Conservation (phyloP, 2,888 invertebrate species). For the Napeogenes inachia region DNA sequence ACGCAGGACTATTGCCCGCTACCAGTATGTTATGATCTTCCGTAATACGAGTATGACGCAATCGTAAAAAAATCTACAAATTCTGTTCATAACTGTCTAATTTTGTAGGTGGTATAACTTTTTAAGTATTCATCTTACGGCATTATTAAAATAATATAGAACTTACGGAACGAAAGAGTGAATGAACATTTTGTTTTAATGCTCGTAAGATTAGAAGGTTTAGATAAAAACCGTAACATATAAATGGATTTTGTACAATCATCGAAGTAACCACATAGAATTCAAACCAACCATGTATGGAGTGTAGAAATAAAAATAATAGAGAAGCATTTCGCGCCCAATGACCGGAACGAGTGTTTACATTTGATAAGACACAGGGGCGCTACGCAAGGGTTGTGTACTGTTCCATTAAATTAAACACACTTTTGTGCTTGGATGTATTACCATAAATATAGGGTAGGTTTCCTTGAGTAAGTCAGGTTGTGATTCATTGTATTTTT, state of each 20-base stretch:
- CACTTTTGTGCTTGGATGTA: conserved; percentile 5
- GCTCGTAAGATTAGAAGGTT: too few relatives aligned
- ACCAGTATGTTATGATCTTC: conserved; percentile 35
- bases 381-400: conserved; percentile 16
- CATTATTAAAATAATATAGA: too few relatives aligned
- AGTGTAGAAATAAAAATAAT: conserved; percentile 68
- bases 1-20: conserved; percentile 31
- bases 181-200: too few relatives aligned
- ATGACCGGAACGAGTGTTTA: conserved; percentile 74
- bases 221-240: conserved; percentile 1
- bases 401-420: conserved; percentile 7
- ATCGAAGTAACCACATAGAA: conserved; percentile 23
- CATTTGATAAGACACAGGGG: conserved; percentile 62
- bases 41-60: conserved; percentile 21
- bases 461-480: too few relatives aligned
- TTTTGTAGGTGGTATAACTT: neutral
- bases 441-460: conserved; percentile 2
- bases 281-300: conserved; percentile 28
- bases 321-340: conserved; percentile 54
- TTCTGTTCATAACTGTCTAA: conserved; percentile 21
- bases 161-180: too few relatives aligned
- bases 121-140: too few relatives aligned
- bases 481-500: too few relatives aligned
- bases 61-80: conserved; percentile 23
- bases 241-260: conserved; percentile 7